Percentiles rank a stretch among this genome's conserved stretches.
phyloP scores from a whole-genome alignment of 2,113 vertebrate species.

The Procavia capensis region DNA sequence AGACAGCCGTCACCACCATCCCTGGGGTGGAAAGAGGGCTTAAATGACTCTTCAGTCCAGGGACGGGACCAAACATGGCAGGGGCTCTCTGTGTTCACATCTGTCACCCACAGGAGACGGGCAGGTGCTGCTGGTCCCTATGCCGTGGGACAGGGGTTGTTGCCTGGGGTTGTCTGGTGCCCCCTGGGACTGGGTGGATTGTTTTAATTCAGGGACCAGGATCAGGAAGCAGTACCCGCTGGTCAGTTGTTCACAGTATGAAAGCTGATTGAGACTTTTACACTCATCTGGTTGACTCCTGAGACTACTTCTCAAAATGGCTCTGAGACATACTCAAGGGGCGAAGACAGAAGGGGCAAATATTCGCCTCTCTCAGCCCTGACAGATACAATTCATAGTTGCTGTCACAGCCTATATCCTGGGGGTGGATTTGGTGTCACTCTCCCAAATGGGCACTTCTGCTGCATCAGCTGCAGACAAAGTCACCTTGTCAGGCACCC shows the following conservation, averaged over 20 bases:
- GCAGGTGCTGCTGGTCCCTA: neutral
- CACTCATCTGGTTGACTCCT: neutral
- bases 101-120: neutral
- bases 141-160: neutral
- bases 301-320: neutral
- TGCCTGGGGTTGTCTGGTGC: neutral
- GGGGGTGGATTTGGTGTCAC: neutral
- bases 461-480: neutral
- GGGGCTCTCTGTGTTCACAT: neutral
- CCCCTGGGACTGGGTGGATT: neutral
- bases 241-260: neutral
- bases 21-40: neutral
- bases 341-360: neutral
- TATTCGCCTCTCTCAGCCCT: neutral
- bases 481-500: neutral
- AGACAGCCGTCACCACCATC: neutral
- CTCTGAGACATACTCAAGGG: neutral
- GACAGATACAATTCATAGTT: neutral
- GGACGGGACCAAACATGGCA: neutral
- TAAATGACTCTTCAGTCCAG: neutral
- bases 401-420: neutral
- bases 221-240: neutral
- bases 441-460: neutral
- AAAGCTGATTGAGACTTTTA: neutral
- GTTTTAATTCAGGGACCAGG: neutral